Evolutionary conservation across 1,140 invertebrate species (phyloP), one percentile per base, ranked within the genome.

Genomic region (Neodiprion lecontei): DNA sequence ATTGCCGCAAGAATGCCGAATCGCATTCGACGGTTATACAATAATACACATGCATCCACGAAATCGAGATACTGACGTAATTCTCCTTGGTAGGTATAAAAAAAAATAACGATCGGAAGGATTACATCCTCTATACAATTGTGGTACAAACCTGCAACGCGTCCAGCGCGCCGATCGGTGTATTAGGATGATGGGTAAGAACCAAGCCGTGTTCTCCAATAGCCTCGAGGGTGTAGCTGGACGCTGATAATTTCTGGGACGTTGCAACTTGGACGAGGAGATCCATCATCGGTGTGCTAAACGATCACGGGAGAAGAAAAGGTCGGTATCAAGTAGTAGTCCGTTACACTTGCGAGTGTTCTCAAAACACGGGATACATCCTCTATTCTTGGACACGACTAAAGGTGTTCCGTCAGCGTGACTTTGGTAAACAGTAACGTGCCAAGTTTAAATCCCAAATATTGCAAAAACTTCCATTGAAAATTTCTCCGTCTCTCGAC

Each of bases 261-360:
- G 92, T 95, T 66, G 94, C 91, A 70, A 95, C 91, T 82, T 95
- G 94, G 72, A 96, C 92, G 75, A 95, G 89, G 47, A 96, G 89
- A 84, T 96, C 95, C 92, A 95, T 94, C 93, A 96, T 95, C 48
- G 94, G 94, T 10, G 93, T 95, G 82, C 94, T 95, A 88, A 74
- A 90, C 28, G 28, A 89, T 79, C 84, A 87, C 74, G 9, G 68
- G 67, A 76, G 82, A 77, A 72, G 40, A 66, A 72, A 72, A 73
- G 10, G 2, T 75, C 9, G 61, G 70, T 70, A 40, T 40, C 74
- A 72, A 77, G 77, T 65, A 76, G 72, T 21, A 40, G 28, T 3
- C 28, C 2, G 5, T 40, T 40, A 40, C 4, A 40, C 0, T 74
- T 23, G 1, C n/a, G 12, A 14, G 12, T 49, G 40, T 66, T 11